A percentile compares a stretch with the other conserved stretches of the same genome.
phyloP scores from a whole-genome alignment of 2,888 invertebrate genomes.

The Nomada fucata region DNA sequence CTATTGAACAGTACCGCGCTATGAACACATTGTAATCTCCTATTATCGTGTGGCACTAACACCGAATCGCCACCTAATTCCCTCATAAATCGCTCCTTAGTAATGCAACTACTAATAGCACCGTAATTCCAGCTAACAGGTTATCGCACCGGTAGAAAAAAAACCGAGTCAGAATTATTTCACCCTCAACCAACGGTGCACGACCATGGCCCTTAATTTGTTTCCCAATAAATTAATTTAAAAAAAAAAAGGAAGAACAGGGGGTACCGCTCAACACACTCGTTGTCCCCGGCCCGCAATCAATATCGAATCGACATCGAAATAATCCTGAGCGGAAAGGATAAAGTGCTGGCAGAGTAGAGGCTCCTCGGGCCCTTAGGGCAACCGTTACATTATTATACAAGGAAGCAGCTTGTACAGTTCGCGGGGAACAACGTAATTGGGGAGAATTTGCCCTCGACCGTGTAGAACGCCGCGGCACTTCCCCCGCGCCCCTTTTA shows the following conservation, averaged over 20 bases:
- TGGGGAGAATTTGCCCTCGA: slow-evolving; percentile 73
- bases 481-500: slow-evolving; percentile 37
- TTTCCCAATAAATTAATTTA: neutral
- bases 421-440: slow-evolving; percentile 73
- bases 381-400: slow-evolving; percentile 63
- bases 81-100: too few relatives aligned
- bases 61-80: too few relatives aligned
- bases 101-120: too few relatives aligned
- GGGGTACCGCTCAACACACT: neutral
- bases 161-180: too few relatives aligned
- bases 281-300: neutral
- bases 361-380: slow-evolving; percentile 44
- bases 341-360: slow-evolving; percentile 40
- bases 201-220: too few relatives aligned
- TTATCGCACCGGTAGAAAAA: too few relatives aligned
- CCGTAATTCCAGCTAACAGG: too few relatives aligned
- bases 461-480: slow-evolving; percentile 57
- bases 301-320: slow-evolving; percentile 22
- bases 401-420: slow-evolving; percentile 60
- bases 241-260: too few relatives aligned
- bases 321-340: slow-evolving; percentile 45
- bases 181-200: too few relatives aligned
- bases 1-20: too few relatives aligned
- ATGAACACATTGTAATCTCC: too few relatives aligned
- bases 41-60: too few relatives aligned